Conservation (phyloP, 2,888 invertebrate genomes). For the Epinotia brunnichana region DNA sequence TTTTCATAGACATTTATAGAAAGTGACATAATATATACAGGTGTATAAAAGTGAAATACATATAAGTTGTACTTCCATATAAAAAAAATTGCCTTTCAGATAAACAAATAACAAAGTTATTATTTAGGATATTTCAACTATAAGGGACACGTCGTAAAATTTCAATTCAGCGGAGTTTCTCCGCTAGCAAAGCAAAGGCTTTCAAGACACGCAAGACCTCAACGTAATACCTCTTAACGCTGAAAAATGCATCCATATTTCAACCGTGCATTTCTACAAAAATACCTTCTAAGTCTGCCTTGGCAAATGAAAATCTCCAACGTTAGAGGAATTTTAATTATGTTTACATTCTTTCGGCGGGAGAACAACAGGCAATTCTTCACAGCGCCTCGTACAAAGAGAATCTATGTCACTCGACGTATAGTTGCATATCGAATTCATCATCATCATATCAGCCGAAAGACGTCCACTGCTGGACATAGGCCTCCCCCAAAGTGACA, state of each 20-base stretch:
- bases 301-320: conserved; percentile 49
- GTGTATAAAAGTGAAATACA: too few relatives aligned
- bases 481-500: too few relatives aligned
- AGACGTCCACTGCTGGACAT: too few relatives aligned
- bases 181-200: background rate
- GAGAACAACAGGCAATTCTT: conserved; percentile 62
- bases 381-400: conserved; percentile 47
- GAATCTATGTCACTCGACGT: background rate
- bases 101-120: too few relatives aligned
- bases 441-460: too few relatives aligned
- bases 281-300: conserved; percentile 38
- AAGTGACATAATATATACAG: too few relatives aligned
- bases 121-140: background rate
- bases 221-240: conserved; percentile 23
- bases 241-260: conserved; percentile 44
- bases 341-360: conserved; percentile 66
- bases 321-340: conserved; percentile 68
- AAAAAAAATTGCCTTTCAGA: too few relatives aligned
- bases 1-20: too few relatives aligned
- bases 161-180: background rate
- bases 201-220: conserved; percentile 13
- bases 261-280: conserved; percentile 43
- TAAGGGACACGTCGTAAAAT: background rate
- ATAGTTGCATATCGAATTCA: background rate
- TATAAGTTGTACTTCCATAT: too few relatives aligned